These are phyloP conservation scores for Coptodon bakossiorum DNA, from an alignment of 2,113 vertebrate species.

Conservation along the genomic window DNA sequence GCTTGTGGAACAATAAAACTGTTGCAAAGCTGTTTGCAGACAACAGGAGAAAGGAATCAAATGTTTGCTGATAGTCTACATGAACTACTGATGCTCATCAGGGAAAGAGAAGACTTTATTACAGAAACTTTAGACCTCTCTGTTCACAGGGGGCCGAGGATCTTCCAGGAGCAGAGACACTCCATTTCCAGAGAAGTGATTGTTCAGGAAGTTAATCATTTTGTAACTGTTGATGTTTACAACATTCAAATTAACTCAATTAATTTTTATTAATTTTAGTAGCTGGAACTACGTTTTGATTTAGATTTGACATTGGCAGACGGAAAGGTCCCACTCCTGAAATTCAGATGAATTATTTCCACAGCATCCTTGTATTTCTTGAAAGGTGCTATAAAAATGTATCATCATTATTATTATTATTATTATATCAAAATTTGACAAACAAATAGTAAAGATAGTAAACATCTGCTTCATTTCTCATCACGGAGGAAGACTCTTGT, in stretches of 20 bases:
- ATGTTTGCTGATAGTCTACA: accelerated
- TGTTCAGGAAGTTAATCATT: neutral
- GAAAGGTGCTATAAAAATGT: neutral
- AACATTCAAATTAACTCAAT: neutral
- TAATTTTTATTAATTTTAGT: neutral
- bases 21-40: neutral
- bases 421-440: neutral
- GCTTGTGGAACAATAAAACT: neutral
- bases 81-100: neutral
- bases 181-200: neutral
- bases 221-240: neutral
- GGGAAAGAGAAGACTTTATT: accelerated
- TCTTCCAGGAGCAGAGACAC: neutral
- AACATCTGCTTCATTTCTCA: neutral
- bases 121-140: neutral
- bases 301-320: neutral
- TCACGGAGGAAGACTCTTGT: neutral
- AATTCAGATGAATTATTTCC: neutral
- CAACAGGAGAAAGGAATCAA: neutral
- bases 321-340: neutral
- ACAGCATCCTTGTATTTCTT: neutral
- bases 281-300: neutral
- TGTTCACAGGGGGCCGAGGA: neutral
- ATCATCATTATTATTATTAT: neutral
- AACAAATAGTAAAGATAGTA: neutral